Evolutionary conservation across 2,113 vertebrate species (phyloP).

Genomic region (Centropus bengalensis): DNA sequence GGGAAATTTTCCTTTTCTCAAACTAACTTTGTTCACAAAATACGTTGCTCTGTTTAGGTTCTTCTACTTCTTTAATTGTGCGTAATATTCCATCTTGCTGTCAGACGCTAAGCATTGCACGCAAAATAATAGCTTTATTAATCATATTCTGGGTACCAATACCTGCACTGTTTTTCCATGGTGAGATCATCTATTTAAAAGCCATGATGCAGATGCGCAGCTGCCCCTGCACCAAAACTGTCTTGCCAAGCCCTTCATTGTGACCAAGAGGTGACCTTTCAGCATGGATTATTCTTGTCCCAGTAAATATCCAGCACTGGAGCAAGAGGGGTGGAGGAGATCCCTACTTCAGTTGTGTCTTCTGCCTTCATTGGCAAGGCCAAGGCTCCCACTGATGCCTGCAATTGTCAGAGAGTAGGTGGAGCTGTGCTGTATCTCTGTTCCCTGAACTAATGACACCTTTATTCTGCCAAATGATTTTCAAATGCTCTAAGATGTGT

Average conservation of each 20-base stretch:
- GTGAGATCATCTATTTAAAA: background rate
- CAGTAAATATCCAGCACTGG: background rate
- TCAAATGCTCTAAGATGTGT: background rate
- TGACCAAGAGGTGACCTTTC: background rate
- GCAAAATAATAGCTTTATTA: background rate
- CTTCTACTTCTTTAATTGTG: background rate
- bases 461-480: background rate
- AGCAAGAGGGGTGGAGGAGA: background rate
- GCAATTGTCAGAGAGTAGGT: background rate
- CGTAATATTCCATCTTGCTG: background rate
- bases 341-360: background rate
- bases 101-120: background rate
- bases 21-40: background rate
- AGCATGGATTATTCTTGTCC: background rate
- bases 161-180: background rate
- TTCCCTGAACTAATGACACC: background rate
- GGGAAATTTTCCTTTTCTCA: background rate
- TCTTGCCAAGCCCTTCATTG: background rate
- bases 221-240: rapidly evolving
- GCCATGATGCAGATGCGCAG: too few species aligned
- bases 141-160: background rate
- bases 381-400: background rate
- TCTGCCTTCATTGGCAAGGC: background rate
- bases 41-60: background rate
- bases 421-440: background rate